Evolutionary conservation across 2,888 invertebrate genomes (phyloP), one percentile per base, ranked within the genome.

Genomic region (Pediacus dermestoides): DNA sequence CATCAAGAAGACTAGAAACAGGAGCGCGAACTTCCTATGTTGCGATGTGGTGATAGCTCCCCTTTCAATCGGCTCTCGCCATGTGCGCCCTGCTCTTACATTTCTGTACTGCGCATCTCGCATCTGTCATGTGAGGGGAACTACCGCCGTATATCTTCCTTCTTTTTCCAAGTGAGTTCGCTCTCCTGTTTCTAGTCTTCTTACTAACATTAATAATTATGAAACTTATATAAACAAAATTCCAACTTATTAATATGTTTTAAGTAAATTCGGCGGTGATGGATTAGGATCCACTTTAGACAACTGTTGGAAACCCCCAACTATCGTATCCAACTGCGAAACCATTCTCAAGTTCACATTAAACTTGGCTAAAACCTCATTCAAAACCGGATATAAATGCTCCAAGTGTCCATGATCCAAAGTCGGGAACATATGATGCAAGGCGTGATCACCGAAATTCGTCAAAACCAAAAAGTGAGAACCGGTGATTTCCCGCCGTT

Each of bases 371-470:
- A 81, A 78, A 23, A 81, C 81, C 44, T 81, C 70, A 2, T 77
- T 53, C 3, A 83, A 72, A 2, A 74, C 73, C 0, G 83, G 80
- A 58, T 82, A 78, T 2, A 89, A 70, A 30, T 80, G 75, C 4
- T 77, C 76, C 9, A 90, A 65, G 35, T 81, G 76, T 0, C 80
- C 81, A 57, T 90, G 89, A 63, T 90, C 90, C 23, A 90, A 57
- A 0, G 87, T 85, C 0, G 90, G 90, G 54, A 90, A 83, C 14
- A 90, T 70, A 66, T 91, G 90, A 63, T 91, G 90, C 1, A 90
- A 71, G 0, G 75, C 74, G 61, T 91, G 90, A 43, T 85, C 81
- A 0, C 90, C 90, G 53, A 87, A 90, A 43, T 81, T 76, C 0
- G 85, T 83, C 31, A 88, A 63, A 1, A 79, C 78, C 47, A 85